Conservation (phyloP, 2,888 invertebrate genomes). For the Aleiodes alternator region DNA sequence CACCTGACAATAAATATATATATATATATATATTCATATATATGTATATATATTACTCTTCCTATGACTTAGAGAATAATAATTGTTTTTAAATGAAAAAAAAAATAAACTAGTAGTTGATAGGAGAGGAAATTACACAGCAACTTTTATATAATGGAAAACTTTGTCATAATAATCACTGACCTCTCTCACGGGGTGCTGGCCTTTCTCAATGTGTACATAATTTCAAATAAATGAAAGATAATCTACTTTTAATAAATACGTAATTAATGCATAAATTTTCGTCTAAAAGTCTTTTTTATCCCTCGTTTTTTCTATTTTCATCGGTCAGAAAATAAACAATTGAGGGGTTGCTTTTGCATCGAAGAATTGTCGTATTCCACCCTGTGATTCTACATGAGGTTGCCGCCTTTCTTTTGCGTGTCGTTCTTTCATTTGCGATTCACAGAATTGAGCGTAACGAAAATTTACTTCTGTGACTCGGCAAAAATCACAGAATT, state of each 20-base stretch:
- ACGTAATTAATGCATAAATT: conserved; percentile 1
- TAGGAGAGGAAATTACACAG: conserved; percentile 67
- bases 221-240: conserved; percentile 47
- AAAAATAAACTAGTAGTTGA: conserved; percentile 48
- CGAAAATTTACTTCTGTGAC: conserved; percentile 32
- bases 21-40: background rate
- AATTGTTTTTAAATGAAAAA: conserved; percentile 45
- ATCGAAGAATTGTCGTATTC: conserved; percentile 10
- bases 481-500: conserved; percentile 10
- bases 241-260: conserved; percentile 51
- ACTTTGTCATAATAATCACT: conserved; percentile 63
- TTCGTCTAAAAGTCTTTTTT: no score
- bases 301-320: background rate
- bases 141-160: conserved; percentile 62
- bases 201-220: conserved; percentile 56
- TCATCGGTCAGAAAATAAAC: conserved; percentile 4
- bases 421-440: conserved; percentile 53
- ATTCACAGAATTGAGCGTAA: conserved; percentile 45
- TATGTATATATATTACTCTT: conserved; percentile 11
- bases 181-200: conserved; percentile 69
- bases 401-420: conserved; percentile 52
- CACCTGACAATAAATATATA: conserved; percentile 28
- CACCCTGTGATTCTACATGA: conserved; percentile 25
- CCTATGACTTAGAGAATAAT: background rate
- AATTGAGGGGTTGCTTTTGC: conserved; percentile 18